Percentiles rank a stretch among this genome's conserved stretches.
Conservation (phyloP, 1,140 invertebrate species). For the Drosophila chauvacae region DNA sequence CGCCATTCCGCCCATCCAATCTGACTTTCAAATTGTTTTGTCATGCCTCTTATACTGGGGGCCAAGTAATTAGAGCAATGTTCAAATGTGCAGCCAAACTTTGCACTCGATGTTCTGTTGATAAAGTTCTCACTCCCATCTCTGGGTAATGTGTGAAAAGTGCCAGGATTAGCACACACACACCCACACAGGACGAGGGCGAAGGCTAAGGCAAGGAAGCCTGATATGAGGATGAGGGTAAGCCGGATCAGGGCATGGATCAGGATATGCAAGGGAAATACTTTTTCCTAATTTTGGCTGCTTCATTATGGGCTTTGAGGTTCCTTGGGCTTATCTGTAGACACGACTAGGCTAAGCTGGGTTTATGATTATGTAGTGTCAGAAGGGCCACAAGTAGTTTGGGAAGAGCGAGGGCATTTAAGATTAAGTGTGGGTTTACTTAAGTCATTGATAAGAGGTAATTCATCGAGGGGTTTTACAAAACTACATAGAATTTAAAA, state of each 20-base stretch:
- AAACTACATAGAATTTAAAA: not conserved
- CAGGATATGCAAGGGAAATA: slow-evolving; percentile 19
- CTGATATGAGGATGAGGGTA: slow-evolving; percentile 20
- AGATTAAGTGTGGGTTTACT: not conserved
- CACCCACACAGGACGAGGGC: not conserved
- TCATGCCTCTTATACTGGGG: slow-evolving; percentile 21
- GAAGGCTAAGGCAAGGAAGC: slow-evolving; percentile 3
- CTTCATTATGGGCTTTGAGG: slow-evolving; percentile 3
- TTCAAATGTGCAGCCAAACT: slow-evolving; percentile 60
- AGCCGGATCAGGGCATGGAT: slow-evolving; percentile 35
- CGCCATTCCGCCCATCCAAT: slow-evolving; percentile 12
- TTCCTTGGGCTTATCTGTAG: not conserved
- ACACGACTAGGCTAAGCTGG: slow-evolving; percentile 10
- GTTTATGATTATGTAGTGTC: not conserved
- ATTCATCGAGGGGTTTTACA: not conserved
- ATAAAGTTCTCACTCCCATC: slow-evolving; percentile 33
- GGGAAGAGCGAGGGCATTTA: not conserved
- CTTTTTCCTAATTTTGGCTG: slow-evolving; percentile 12
- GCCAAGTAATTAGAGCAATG: slow-evolving; percentile 53
- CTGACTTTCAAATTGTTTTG: slow-evolving; percentile 52
- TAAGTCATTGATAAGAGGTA: not conserved
- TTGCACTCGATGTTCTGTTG: slow-evolving; percentile 25
- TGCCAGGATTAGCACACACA: slow-evolving; percentile 35
- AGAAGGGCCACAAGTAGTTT: not conserved
- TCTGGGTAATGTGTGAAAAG: slow-evolving; percentile 49